These are phyloP conservation scores for Anarrhichthys ocellatus DNA, from an alignment of 2,113 vertebrate genomes.

Conservation along the genomic window DNA sequence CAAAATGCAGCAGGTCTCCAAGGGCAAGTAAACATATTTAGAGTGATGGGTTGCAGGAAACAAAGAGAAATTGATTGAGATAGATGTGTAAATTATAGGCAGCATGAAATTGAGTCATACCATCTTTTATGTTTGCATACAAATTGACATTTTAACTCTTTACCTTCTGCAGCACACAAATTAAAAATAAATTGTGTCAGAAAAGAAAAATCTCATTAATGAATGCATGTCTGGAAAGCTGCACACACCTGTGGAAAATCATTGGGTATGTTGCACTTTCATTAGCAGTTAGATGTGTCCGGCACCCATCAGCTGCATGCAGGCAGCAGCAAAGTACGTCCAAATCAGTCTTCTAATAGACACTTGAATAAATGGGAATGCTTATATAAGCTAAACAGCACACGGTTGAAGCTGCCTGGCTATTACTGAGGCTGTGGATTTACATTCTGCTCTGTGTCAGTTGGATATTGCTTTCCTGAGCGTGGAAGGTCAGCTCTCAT, in stretches of 20 bases:
- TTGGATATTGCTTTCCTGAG: slow-evolving; percentile 64
- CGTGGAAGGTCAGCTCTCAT: slow-evolving; percentile 68
- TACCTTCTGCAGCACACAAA: not conserved
- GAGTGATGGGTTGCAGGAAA: slow-evolving; percentile 41
- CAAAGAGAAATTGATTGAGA: slow-evolving; percentile 41
- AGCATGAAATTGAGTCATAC: slow-evolving; percentile 1
- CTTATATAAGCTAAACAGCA: slow-evolving; percentile 54
- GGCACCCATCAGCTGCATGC: slow-evolving; percentile 25
- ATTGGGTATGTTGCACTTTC: slow-evolving; percentile 33
- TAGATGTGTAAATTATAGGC: slow-evolving; percentile 1
- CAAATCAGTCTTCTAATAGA: slow-evolving; percentile 60
- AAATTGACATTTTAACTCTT: not conserved
- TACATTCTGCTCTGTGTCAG: slow-evolving; percentile 57
- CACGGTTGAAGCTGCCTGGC: slow-evolving; percentile 25
- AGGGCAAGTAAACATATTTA: slow-evolving; percentile 22
- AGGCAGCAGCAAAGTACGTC: slow-evolving; percentile 18
- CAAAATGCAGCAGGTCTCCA: slow-evolving; percentile 28
- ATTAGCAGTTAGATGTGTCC: slow-evolving; percentile 50
- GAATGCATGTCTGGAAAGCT: not conserved
- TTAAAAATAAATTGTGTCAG: not conserved
- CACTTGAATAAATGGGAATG: slow-evolving; percentile 56
- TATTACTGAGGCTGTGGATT: slow-evolving; percentile 66
- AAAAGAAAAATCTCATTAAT: not conserved
- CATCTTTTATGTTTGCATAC: slow-evolving; percentile 23
- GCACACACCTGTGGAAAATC: slow-evolving; percentile 1